A percentile compares a stretch with the other conserved stretches of the same genome.
phyloP scores from a whole-genome alignment of 92 coral and sea anemone species.

The Desmophyllum pertusum region DNA sequence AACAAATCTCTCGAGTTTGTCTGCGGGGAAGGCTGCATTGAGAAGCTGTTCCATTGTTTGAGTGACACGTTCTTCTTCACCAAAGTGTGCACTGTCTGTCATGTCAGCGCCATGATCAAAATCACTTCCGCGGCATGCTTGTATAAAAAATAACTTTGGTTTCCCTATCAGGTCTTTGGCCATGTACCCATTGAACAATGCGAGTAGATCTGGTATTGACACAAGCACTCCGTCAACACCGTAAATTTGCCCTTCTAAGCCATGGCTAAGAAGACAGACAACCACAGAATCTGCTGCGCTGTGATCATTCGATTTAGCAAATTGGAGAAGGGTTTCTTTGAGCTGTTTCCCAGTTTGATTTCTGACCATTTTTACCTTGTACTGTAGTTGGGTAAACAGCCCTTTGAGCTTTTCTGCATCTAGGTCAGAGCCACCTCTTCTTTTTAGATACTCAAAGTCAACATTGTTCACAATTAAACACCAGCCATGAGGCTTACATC shows the following conservation, averaged over 20 bases:
- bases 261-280: conserved; percentile 95
- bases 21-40: conserved; percentile 69
- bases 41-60: conserved; percentile 59
- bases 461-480: conserved; percentile 92
- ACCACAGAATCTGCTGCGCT: conserved; percentile 79
- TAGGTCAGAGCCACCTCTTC: conserved; percentile 83
- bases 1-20: conserved; percentile 68
- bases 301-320: conserved; percentile 82
- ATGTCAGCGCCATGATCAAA: conserved; percentile 84
- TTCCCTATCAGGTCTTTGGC: conserved; percentile 91
- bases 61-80: conserved; percentile 15
- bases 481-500: conserved; percentile 78
- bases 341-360: conserved; percentile 68
- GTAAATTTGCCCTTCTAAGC: conserved; percentile 86
- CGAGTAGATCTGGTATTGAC: conserved; percentile 70
- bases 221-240: conserved; percentile 90
- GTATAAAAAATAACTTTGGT: conserved; percentile 93
- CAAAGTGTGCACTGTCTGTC: conserved; percentile 50
- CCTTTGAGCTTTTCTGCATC: conserved; percentile 85
- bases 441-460: conserved; percentile 58
- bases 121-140: conserved; percentile 97
- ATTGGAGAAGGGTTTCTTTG: conserved; percentile 64
- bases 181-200: conserved; percentile 87
- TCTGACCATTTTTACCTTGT: conserved; percentile 67
- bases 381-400: conserved; percentile 71